phyloP scores from a whole-genome alignment of 2,888 invertebrate genomes.

The Thymelicus sylvestris region DNA sequence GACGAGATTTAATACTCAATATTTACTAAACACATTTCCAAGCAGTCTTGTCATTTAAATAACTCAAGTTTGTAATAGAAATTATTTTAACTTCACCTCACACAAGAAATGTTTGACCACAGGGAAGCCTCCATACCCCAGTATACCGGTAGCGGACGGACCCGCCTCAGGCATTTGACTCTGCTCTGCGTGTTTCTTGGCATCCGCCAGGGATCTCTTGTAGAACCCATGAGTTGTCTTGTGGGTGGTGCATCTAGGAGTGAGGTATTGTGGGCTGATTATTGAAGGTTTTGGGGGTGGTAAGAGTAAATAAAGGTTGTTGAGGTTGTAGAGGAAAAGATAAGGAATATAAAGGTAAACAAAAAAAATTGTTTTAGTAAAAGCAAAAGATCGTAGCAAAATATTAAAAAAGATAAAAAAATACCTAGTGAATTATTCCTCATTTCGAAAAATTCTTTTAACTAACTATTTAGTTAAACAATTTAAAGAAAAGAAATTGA shows the following conservation, averaged over 20 bases:
- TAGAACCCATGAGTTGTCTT: constrained; percentile 82
- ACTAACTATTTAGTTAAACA: too few relatives aligned
- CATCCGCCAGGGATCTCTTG: constrained; percentile 68
- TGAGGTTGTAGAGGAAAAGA: background rate
- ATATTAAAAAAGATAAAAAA: too few relatives aligned
- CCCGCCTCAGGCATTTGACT: constrained; percentile 47
- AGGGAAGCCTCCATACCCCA: constrained; percentile 77
- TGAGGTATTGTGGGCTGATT: background rate
- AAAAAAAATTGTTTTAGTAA: background rate
- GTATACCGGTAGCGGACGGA: constrained; percentile 60
- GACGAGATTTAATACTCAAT: background rate
- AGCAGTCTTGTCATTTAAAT: too few relatives aligned
- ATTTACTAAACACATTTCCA: background rate
- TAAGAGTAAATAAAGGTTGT: too few relatives aligned
- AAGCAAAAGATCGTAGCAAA: background rate
- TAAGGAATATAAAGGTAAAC: background rate
- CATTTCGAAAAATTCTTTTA: too few relatives aligned
- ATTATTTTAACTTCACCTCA: constrained; percentile 57
- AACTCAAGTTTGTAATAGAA: too few relatives aligned
- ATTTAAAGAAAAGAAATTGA: too few relatives aligned
- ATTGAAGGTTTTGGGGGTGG: background rate
- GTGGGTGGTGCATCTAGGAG: constrained; percentile 75
- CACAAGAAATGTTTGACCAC: constrained; percentile 82
- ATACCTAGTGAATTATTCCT: too few relatives aligned
- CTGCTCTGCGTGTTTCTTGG: constrained; percentile 49